Base-by-base conservation (phyloP, 1,140 invertebrate species). In the Dryas iulia region DNA sequence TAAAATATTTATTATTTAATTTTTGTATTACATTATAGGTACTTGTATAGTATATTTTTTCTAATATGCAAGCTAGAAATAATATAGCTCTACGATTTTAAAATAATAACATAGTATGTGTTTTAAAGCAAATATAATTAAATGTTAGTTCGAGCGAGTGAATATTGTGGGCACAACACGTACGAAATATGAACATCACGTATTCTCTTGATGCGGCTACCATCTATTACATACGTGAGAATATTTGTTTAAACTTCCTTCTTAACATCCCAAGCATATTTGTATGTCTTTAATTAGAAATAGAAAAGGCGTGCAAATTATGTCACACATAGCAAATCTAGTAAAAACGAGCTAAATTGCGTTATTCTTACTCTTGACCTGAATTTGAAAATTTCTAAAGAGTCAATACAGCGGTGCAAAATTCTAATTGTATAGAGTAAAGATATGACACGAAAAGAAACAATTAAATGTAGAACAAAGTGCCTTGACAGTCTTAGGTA, bases 161-260 rank as follows among this genome's bases (percentile, higher is more conserved):
- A 71, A 64, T 72, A 67, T 77, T 72, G 66, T 70, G 72, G 66
- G 68, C 64, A 69, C 65, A 74, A 76, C 78, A 84, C 81, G 79
- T 86, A 77, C 74, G 52, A 53, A 52, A 21, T 58, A 70, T 66
- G 73, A 69, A 60, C 71, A 76, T 84, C 87, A 88, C 87, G 87
- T 89, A 75, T 71, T 63, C 69, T 65, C 74, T 74, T 64, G 72
- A 74, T 78, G 73, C 71, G 69, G 69, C 72, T 79, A 79, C 74
- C 70, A 75, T 73, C 71, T 81, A 79, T 73, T 76, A 72, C 65
- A 81, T 79, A 90, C 88, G 88, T 90, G 86, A 89, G 83, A 87
- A 77, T 86, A 90, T 90, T 87, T 84, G 80, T 83, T 80, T 83
- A 76, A 81, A 74, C 69, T 71, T 56, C 66, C 59, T 69, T 66